A percentile compares a stretch with the other conserved stretches of the same genome.
These are phyloP conservation scores for Eristalinus aeneus DNA, from an alignment of 2,888 invertebrate genomes.

Conservation along the genomic window DNA sequence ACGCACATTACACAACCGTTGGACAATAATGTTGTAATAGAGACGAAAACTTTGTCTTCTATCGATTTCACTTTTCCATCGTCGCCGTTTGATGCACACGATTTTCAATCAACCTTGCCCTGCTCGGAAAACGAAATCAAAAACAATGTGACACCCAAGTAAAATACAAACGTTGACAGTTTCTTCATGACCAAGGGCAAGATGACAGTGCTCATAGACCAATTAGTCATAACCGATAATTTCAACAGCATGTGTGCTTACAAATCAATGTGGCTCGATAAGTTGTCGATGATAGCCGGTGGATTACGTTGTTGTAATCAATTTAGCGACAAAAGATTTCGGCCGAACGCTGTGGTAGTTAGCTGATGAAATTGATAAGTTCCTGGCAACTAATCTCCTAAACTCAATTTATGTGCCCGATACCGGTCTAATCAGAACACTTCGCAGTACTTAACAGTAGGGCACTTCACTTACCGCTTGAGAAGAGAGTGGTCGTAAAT, in stretches of 20 bases:
- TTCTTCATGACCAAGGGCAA: constrained; percentile 3
- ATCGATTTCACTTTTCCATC: not conserved
- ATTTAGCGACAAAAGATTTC: not conserved
- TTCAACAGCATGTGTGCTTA: constrained; percentile 5
- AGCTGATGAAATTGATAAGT: constrained; percentile 17
- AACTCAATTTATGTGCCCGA: not conserved
- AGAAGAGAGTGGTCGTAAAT: not conserved
- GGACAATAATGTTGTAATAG: not conserved
- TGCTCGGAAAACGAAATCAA: not conserved
- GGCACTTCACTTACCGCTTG: not conserved
- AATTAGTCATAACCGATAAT: not conserved
- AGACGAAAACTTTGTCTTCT: not conserved
- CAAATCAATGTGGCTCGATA: constrained; percentile 1
- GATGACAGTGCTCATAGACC: not conserved
- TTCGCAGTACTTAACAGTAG: not conserved
- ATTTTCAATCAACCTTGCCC: not conserved
- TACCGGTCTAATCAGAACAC: not conserved
- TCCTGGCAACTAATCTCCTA: not conserved
- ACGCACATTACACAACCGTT: not conserved
- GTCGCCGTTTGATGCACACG: not conserved
- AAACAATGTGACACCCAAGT: not conserved
- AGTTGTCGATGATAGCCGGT: not conserved
- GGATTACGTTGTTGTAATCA: not conserved
- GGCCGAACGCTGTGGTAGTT: not conserved
- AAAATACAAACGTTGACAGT: not conserved